A percentile compares a stretch with the other conserved stretches of the same genome.
These are phyloP conservation scores for Tinea semifulvella DNA, from an alignment of 2,888 invertebrate species.

Conservation along the genomic window DNA sequence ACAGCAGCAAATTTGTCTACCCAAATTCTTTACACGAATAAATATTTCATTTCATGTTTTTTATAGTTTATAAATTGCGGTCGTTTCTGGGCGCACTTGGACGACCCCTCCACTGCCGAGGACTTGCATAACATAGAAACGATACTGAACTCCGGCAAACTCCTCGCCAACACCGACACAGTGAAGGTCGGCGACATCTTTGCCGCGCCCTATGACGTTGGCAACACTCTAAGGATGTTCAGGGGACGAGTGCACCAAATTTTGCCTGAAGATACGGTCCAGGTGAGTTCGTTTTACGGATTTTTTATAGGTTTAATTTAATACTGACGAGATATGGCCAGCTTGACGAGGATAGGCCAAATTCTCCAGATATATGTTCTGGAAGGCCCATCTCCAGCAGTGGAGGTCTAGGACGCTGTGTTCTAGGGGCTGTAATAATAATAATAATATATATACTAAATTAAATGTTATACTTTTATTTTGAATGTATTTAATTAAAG, in stretches of 20 bases:
- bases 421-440: too few species aligned
- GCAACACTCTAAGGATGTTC: conserved; percentile 34
- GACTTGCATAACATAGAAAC: conserved; percentile 28
- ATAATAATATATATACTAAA: too few species aligned
- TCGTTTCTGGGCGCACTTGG: conserved; percentile 74
- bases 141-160: conserved; percentile 27
- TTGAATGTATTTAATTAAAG: too few species aligned
- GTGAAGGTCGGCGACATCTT: conserved; percentile 58
- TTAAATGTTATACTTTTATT: too few species aligned
- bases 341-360: too few species aligned
- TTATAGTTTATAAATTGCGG: conserved; percentile 67
- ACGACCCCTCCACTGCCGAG: conserved; percentile 45
- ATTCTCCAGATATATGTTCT: too few species aligned
- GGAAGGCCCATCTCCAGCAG: too few species aligned
- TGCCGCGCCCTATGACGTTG: conserved; percentile 65
- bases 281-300: conserved; percentile 31
- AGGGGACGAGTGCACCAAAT: conserved; percentile 62
- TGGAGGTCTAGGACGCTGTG: too few species aligned
- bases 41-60: neutral
- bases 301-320: neutral
- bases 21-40: too few species aligned
- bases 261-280: conserved; percentile 40
- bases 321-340: too few species aligned
- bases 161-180: conserved; percentile 26
- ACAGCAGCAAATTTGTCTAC: too few species aligned